Conservation (phyloP, 2,113 vertebrate genomes). For the Ascaphus truei region DNA sequence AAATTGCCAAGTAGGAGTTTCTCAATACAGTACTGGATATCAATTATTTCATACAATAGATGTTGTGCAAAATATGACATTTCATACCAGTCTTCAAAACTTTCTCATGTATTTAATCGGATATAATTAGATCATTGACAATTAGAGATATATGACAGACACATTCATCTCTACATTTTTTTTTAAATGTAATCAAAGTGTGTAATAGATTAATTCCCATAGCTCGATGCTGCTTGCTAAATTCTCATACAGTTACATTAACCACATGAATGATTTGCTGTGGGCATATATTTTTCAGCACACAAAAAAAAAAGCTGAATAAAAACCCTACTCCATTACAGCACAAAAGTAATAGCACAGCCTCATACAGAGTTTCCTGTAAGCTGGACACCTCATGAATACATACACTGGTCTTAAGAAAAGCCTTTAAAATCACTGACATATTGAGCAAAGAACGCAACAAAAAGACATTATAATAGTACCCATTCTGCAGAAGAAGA, state of each 20-base stretch:
- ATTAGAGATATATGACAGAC: constrained; percentile 24
- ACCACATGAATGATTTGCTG: constrained; percentile 22
- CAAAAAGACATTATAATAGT: too few species aligned
- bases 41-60: constrained; percentile 1
- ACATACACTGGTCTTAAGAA: constrained; percentile 46
- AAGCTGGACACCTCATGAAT: constrained; percentile 39
- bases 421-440: too few species aligned
- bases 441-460: too few species aligned
- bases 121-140: constrained; percentile 26
- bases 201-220: constrained; percentile 11
- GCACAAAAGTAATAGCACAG: constrained; percentile 47
- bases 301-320: constrained; percentile 50
- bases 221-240: not conserved
- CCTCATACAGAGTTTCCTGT: constrained; percentile 49
- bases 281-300: constrained; percentile 3
- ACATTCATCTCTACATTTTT: constrained; percentile 20
- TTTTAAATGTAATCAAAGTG: constrained; percentile 22
- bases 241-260: constrained; percentile 15
- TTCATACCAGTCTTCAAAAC: not conserved
- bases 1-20: too few species aligned
- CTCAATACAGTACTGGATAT: too few species aligned
- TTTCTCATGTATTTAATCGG: not conserved
- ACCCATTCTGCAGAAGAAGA: too few species aligned
- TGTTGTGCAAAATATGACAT: not conserved
- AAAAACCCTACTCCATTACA: constrained; percentile 45